A percentile compares a stretch with the other conserved stretches of the same genome.
These are phyloP conservation scores for Epistrophe eligans DNA, from an alignment of 2,888 invertebrate species.

Conservation along the genomic window DNA sequence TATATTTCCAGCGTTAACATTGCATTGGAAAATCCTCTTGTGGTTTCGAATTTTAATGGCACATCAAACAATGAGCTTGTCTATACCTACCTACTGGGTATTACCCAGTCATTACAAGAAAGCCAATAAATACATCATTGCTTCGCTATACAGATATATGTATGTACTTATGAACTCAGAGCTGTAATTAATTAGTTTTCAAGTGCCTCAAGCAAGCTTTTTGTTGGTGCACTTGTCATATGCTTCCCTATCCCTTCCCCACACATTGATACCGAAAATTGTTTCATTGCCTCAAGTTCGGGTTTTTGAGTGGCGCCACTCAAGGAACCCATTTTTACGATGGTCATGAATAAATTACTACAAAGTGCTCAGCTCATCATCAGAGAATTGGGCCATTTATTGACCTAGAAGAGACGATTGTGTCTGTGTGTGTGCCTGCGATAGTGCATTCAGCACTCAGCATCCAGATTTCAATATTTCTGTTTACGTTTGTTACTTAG, in stretches of 20 bases:
- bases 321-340: constrained; percentile 49
- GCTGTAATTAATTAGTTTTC: constrained; percentile 69
- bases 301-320: constrained; percentile 65
- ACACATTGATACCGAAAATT: neutral
- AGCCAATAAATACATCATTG: constrained; percentile 72
- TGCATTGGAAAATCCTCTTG: constrained; percentile 43
- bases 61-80: constrained; percentile 64
- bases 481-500: constrained; percentile 11
- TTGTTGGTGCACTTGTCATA: constrained; percentile 50
- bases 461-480: constrained; percentile 10
- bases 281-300: constrained; percentile 35
- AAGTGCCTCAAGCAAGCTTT: constrained; percentile 40
- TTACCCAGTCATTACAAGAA: constrained; percentile 4
- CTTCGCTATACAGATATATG: too few relatives aligned
- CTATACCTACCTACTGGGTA: constrained; percentile 12
- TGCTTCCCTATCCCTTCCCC: constrained; percentile 7
- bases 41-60: constrained; percentile 50
- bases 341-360: constrained; percentile 68
- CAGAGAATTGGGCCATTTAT: constrained; percentile 66
- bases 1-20: neutral
- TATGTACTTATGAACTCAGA: constrained; percentile 17
- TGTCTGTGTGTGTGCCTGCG: neutral
- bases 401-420: constrained; percentile 65
- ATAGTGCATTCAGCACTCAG: neutral
- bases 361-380: constrained; percentile 49